Percentiles rank a stretch among this genome's conserved stretches.
Conservation (phyloP, 2,113 vertebrate genomes). For the Polypterus bichir region DNA sequence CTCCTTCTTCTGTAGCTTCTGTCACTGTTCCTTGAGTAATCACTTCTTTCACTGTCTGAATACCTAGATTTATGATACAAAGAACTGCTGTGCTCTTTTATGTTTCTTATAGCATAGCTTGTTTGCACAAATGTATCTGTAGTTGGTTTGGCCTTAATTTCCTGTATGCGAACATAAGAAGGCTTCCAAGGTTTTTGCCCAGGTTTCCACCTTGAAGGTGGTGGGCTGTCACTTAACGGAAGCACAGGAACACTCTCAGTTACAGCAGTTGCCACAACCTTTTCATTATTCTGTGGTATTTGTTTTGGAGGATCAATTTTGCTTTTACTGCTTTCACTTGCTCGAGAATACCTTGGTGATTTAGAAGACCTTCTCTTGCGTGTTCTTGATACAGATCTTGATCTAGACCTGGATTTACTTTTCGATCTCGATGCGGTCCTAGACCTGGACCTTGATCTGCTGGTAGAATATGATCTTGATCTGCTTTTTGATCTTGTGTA, state of each 20-base stretch:
- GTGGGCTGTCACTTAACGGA: conserved; percentile 88
- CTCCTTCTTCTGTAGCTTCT: conserved; percentile 42
- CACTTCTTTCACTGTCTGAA: conserved; percentile 43
- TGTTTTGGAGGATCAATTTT: conserved; percentile 45
- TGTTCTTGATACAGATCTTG: conserved; percentile 31
- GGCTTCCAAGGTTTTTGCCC: conserved; percentile 96
- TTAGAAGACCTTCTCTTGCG: conserved; percentile 38
- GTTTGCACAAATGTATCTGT: conserved; percentile 35
- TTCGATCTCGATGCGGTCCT: conserved; percentile 53
- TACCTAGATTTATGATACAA: conserved; percentile 37
- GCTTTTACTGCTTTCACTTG: conserved; percentile 39
- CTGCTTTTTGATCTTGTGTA: conserved; percentile 53
- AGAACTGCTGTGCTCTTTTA: conserved; percentile 36
- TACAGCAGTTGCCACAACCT: conserved; percentile 35
- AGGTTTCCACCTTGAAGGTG: conserved; percentile 94
- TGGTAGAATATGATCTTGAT: conserved; percentile 55
- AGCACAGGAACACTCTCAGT: conserved; percentile 70
- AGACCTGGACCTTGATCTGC: conserved; percentile 50
- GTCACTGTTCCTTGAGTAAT: conserved; percentile 38
- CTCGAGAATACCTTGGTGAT: conserved; percentile 48
- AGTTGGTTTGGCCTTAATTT: conserved; percentile 67
- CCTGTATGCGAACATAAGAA: conserved; percentile 79
- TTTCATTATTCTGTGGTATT: conserved; percentile 44
- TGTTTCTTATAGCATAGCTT: conserved; percentile 28
- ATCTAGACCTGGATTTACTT: conserved; percentile 41